Evolutionary conservation across 2,113 vertebrate genomes (phyloP).

Genomic region (Hipposideros armiger): DNA sequence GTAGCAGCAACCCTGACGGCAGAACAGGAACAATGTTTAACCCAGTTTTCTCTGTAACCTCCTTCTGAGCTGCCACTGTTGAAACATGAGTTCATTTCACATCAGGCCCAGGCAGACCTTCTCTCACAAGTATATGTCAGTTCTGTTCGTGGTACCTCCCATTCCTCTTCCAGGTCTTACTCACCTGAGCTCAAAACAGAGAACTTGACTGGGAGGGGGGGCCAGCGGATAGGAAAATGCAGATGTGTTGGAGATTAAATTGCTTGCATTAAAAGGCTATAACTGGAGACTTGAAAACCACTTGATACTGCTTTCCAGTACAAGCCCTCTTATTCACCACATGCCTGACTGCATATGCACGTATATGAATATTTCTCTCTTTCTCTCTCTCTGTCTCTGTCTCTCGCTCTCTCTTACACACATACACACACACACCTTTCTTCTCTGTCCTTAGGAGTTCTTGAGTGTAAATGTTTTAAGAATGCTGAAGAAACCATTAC

Average conservation of each 20-base stretch:
- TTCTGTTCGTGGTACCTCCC: background rate
- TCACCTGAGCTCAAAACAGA: background rate
- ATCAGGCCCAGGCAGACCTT: background rate
- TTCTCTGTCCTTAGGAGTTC: background rate
- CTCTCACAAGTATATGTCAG: background rate
- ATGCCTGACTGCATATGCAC: background rate
- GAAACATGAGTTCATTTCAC: background rate
- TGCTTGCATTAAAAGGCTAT: background rate
- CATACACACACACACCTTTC: background rate
- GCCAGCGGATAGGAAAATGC: background rate
- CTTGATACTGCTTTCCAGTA: background rate
- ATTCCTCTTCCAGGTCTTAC: background rate
- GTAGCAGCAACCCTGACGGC: background rate
- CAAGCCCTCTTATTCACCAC: background rate
- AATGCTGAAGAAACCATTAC: background rate
- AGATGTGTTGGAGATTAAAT: background rate
- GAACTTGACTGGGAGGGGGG: background rate
- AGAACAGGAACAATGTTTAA: background rate
- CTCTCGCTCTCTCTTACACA: too few species aligned
- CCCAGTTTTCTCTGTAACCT: background rate
- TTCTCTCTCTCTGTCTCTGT: too few species aligned
- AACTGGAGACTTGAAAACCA: background rate
- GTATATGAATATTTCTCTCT: rapidly evolving
- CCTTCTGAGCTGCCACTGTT: background rate
- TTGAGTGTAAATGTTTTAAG: background rate